Conservation (phyloP, 2,797 vertebrate genomes). For the Galaxias olidus region DNA sequence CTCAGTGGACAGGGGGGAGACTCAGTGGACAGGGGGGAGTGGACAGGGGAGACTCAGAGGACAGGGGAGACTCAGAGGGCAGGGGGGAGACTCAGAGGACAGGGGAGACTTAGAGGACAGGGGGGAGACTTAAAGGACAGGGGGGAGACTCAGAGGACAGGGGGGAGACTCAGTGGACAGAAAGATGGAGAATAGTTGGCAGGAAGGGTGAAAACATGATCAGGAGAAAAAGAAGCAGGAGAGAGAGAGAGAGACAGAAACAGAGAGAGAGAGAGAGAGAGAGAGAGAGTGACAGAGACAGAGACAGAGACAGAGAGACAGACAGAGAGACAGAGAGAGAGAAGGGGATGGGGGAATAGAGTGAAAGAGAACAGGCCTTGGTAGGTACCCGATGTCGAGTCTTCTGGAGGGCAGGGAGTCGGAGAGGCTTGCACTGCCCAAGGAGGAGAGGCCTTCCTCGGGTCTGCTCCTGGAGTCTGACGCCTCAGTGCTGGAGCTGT, state of each 20-base stretch:
- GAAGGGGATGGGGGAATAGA: not conserved
- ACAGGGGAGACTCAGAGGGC: not conserved
- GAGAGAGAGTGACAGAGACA: not conserved
- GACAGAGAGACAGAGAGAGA: not conserved
- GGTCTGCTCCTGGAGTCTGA: constrained; percentile 49
- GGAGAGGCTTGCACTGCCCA: constrained; percentile 79
- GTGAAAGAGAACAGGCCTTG: too few species aligned
- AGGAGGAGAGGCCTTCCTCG: constrained; percentile 68
- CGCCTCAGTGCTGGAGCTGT: constrained; percentile 77
- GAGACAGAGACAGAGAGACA: too few species aligned
- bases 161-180: not conserved
- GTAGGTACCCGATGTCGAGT: constrained; percentile 79
- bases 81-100: not conserved
- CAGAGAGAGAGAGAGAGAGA: not conserved
- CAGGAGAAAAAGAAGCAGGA: not conserved
- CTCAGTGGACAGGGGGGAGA: not conserved
- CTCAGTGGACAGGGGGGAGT: not conserved
- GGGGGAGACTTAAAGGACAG: not conserved
- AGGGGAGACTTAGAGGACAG: not conserved
- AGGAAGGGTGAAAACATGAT: not conserved
- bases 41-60: not conserved
- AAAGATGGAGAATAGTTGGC: too few species aligned
- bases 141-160: not conserved
- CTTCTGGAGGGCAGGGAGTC: constrained; percentile 81
- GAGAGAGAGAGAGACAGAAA: not conserved